Evolutionary conservation across 2,113 vertebrate genomes (phyloP).

Genomic region (Bos javanicus): DNA sequence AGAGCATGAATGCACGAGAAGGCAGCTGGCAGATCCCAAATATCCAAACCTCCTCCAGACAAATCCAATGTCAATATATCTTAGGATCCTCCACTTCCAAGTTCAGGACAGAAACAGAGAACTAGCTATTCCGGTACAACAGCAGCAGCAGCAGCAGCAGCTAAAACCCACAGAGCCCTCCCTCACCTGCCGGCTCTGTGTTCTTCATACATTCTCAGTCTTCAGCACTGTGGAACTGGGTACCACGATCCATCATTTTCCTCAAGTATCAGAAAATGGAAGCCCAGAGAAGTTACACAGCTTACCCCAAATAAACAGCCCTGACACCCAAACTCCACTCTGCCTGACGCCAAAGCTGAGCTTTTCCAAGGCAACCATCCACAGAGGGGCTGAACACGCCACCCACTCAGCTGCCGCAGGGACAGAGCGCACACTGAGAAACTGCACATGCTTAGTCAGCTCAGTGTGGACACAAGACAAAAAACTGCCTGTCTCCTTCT

Average conservation of each 20-base stretch:
- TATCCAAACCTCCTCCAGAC: not conserved
- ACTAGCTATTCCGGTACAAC: not conserved
- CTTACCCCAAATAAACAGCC: not conserved
- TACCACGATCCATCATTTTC: not conserved
- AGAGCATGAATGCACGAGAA: not conserved
- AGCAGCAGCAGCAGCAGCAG: not conserved
- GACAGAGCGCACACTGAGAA: rapidly evolving
- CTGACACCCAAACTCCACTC: not conserved
- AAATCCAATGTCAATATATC: not conserved
- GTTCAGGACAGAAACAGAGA: not conserved
- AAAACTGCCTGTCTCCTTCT: not conserved
- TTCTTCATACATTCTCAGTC: not conserved
- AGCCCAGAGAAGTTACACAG: not conserved
- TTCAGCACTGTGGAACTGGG: not conserved
- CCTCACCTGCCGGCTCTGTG: rapidly evolving
- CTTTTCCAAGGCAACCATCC: not conserved
- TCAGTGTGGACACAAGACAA: not conserved
- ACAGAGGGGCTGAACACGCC: not conserved
- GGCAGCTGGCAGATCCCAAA: not conserved
- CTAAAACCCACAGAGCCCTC: not conserved
- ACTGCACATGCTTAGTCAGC: not conserved
- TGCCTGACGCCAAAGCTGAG: not conserved
- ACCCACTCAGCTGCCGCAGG: too few species aligned
- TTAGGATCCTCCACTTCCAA: not conserved
- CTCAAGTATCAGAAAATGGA: not conserved